Evolutionary conservation across 2,888 invertebrate species (phyloP).

Genomic region (Callosobruchus maculatus): DNA sequence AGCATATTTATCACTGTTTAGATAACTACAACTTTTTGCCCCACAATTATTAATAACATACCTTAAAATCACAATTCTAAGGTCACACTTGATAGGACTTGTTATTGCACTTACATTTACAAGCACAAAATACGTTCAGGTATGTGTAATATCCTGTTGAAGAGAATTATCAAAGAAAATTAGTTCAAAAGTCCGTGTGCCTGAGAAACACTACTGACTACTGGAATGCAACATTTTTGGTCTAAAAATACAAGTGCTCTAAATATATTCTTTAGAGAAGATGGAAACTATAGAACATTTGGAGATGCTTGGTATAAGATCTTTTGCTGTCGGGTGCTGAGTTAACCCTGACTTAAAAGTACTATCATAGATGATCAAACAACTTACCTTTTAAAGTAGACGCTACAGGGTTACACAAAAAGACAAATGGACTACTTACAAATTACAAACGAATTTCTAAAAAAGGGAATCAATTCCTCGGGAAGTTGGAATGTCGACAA

Average conservation of each 20-base stretch:
- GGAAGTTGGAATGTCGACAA: not conserved
- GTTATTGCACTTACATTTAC: no score
- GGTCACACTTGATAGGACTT: no score
- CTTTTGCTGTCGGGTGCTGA: not conserved
- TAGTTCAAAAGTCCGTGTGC: not conserved
- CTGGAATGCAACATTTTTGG: not conserved
- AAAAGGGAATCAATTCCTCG: not conserved
- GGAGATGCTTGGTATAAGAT: no score
- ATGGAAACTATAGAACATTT: not conserved
- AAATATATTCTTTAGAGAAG: not conserved
- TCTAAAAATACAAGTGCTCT: not conserved
- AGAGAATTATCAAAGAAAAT: not conserved
- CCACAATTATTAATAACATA: no score
- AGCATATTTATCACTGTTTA: no score
- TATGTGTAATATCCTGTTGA: no score
- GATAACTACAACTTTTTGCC: no score
- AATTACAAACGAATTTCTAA: not conserved
- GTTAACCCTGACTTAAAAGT: not conserved
- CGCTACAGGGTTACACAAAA: not conserved
- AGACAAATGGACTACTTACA: not conserved
- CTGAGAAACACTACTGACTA: not conserved
- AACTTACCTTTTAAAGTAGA: not conserved
- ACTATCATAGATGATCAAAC: not conserved
- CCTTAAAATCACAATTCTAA: no score
- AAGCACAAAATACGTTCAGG: no score